These are phyloP conservation scores for Phalloptychus januarius DNA, from an alignment of 2,797 vertebrate species.

Conservation along the genomic window DNA sequence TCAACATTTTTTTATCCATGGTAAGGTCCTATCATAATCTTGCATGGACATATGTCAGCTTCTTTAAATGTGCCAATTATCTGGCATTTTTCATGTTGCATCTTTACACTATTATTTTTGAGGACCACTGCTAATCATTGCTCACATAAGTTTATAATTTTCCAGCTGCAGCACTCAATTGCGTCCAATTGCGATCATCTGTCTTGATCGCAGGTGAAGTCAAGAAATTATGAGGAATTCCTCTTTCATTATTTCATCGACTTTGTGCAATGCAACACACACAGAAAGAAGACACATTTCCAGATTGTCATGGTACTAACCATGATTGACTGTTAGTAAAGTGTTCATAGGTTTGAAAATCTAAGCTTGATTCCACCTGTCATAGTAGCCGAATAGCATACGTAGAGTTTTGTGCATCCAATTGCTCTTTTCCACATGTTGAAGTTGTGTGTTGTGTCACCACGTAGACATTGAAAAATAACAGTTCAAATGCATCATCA, in stretches of 20 bases:
- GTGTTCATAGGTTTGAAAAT: not conserved
- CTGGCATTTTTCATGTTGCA: not conserved
- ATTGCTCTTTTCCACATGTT: not conserved
- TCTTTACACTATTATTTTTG: not conserved
- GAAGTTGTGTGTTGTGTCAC: not conserved
- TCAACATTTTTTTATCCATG: not conserved
- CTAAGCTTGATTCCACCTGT: not conserved
- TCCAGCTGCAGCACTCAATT: not conserved
- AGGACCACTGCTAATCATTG: not conserved
- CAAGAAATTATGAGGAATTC: not conserved
- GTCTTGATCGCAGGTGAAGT: not conserved
- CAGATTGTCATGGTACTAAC: not conserved
- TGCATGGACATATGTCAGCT: not conserved
- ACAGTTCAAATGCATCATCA: not conserved
- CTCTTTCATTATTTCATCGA: not conserved
- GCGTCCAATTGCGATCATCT: not conserved
- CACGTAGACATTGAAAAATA: not conserved
- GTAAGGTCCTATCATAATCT: not conserved
- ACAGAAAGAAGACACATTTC: not conserved
- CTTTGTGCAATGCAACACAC: not conserved
- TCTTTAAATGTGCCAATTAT: not conserved
- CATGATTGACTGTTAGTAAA: not conserved
- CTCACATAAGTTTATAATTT: not conserved
- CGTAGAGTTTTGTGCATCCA: not conserved
- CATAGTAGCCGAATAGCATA: not conserved